Conservation (phyloP, 2,797 vertebrate genomes). For the Ctenopoma kingsleyae region DNA sequence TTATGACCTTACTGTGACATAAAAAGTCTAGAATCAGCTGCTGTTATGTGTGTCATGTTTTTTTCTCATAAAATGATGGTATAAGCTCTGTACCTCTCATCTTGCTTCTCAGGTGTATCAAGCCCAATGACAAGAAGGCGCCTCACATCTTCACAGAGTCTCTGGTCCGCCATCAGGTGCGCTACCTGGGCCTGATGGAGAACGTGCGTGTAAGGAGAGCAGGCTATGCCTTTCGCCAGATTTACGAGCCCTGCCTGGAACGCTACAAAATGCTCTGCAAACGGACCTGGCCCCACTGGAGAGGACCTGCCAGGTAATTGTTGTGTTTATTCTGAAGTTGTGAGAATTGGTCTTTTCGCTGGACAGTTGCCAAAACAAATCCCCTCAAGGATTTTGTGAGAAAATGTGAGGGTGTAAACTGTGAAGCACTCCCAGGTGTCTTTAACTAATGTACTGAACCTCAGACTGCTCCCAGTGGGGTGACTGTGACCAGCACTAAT, state of each 20-base stretch:
- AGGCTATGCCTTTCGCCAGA: conserved; percentile 95
- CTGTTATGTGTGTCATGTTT: neutral
- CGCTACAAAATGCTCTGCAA: conserved; percentile 99
- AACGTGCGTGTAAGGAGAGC: conserved; percentile 95
- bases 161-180: conserved; percentile 93
- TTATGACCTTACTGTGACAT: neutral
- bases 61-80: neutral
- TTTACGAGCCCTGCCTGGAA: conserved; percentile 94
- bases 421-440: conserved; percentile 38
- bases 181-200: conserved; percentile 96
- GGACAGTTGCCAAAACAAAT: conserved; percentile 44
- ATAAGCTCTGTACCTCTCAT: neutral
- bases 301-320: conserved; percentile 91
- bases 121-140: conserved; percentile 97
- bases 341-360: neutral
- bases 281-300: conserved; percentile 98
- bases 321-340: conserved; percentile 18
- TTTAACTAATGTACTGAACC: conserved; percentile 43
- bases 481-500: conserved; percentile 54
- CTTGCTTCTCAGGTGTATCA: conserved; percentile 90
- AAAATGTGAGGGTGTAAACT: conserved; percentile 27
- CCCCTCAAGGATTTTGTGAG: conserved; percentile 22
- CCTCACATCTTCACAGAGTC: conserved; percentile 92
- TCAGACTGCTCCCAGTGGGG: conserved; percentile 41
- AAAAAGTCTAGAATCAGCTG: neutral